phyloP scores from a whole-genome alignment of 2,797 vertebrate species.

The Xerus rutilus region DNA sequence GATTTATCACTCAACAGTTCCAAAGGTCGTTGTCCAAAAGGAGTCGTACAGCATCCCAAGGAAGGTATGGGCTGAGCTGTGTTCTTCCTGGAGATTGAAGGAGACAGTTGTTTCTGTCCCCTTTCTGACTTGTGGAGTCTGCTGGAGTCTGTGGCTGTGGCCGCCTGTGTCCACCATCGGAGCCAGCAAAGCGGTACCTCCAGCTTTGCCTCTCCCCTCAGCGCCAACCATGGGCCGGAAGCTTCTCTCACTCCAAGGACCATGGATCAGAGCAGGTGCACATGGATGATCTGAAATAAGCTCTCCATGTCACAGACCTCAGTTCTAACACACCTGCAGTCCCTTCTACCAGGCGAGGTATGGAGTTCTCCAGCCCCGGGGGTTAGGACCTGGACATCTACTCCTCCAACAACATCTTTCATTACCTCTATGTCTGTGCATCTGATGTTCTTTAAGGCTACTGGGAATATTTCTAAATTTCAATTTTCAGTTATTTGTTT shows the following conservation, averaged over 20 bases:
- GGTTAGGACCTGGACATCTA: neutral
- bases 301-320: no score
- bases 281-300: neutral
- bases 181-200: no score
- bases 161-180: neutral
- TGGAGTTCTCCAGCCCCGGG: neutral
- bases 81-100: neutral
- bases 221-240: neutral
- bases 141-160: neutral
- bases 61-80: no score
- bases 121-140: neutral
- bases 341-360: neutral
- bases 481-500: neutral
- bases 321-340: neutral
- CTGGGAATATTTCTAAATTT: neutral
- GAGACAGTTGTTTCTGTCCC: neutral
- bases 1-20: no score
- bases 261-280: neutral
- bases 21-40: no score
- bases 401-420: neutral
- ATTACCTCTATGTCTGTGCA: neutral
- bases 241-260: neutral
- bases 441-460: neutral
- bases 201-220: neutral
- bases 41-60: neutral